These are phyloP conservation scores for Tenthredo livida DNA, from an alignment of 2,888 invertebrate species.

Conservation along the genomic window DNA sequence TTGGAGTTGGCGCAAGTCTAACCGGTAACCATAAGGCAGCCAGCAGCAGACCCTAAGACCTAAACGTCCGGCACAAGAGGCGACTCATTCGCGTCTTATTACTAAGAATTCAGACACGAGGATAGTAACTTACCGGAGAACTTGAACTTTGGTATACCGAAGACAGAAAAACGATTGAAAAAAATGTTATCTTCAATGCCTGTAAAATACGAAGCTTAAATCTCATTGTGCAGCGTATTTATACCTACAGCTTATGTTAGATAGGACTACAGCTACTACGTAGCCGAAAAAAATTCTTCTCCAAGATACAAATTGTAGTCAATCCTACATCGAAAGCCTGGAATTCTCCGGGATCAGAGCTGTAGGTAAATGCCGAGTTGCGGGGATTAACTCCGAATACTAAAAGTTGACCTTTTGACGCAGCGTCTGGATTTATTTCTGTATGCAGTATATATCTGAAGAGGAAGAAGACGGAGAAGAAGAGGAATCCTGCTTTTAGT, in stretches of 20 bases:
- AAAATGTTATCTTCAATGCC: neutral
- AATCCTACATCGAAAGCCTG: constrained; percentile 5
- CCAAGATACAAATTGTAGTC: neutral
- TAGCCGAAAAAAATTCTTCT: constrained; percentile 26
- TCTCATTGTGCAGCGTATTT: constrained; percentile 2
- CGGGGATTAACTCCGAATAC: constrained; percentile 11
- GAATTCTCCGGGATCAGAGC: constrained; percentile 36
- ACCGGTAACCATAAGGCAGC: constrained; percentile 28
- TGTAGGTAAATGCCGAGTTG: constrained; percentile 30
- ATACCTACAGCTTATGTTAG: neutral
- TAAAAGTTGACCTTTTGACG: constrained; percentile 38
- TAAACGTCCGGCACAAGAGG: constrained; percentile 53
- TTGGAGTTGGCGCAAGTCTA: constrained; percentile 29
- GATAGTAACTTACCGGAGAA: constrained; percentile 25
- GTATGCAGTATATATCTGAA: neutral
- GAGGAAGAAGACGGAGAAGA: neutral
- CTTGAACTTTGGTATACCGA: constrained; percentile 34
- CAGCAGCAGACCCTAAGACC: constrained; percentile 31
- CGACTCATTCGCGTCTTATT: constrained; percentile 47
- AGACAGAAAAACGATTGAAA: neutral
- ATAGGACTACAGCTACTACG: neutral
- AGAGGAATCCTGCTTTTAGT: constrained; percentile 14
- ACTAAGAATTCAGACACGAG: constrained; percentile 45
- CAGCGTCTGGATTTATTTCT: constrained; percentile 17
- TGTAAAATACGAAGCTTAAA: neutral